phyloP scores from a whole-genome alignment of 64 coral and sea anemone genomes.

The Acropora tenuis region DNA sequence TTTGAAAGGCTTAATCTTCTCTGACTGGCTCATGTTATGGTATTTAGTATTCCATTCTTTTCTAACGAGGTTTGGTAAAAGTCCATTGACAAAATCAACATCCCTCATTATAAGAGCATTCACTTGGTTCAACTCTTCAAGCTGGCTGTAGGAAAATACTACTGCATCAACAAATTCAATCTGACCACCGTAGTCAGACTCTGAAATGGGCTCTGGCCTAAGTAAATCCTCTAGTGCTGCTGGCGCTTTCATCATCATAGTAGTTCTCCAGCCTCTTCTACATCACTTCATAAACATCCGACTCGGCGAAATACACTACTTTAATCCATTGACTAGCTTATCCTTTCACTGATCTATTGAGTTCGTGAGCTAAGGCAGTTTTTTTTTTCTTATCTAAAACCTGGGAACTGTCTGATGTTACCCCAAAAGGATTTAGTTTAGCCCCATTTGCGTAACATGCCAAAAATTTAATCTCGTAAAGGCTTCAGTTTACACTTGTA shows the following conservation, averaged over 20 bases:
- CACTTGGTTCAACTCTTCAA: constrained; percentile 66
- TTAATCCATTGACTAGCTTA: constrained; percentile 68
- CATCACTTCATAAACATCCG: constrained; percentile 80
- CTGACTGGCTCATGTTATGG: constrained; percentile 6
- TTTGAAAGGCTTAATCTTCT: constrained; percentile 73
- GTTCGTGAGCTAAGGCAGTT: constrained; percentile 64
- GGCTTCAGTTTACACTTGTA: too few species aligned
- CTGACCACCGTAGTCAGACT: constrained; percentile 69
- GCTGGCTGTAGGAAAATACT: constrained; percentile 67
- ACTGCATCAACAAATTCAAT: constrained; percentile 70
- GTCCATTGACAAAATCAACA: constrained; percentile 72
- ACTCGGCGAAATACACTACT: constrained; percentile 66
- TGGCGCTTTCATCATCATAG: constrained; percentile 73
- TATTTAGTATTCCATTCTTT: constrained; percentile 68
- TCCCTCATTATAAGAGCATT: constrained; percentile 76
- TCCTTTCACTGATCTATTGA: constrained; percentile 72
- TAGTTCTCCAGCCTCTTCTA: constrained; percentile 73
- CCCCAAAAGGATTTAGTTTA: too few species aligned
- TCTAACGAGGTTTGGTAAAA: constrained; percentile 63
- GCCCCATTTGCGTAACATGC: too few species aligned
- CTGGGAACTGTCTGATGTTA: too few species aligned
- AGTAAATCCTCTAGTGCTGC: constrained; percentile 75
- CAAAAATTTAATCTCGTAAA: too few species aligned
- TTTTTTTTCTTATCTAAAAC: too few species aligned
- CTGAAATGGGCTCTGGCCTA: constrained; percentile 61